Evolutionary conservation across 2,888 invertebrate species (phyloP), one percentile per base, ranked within the genome.

Genomic region (Spialia ferax): DNA sequence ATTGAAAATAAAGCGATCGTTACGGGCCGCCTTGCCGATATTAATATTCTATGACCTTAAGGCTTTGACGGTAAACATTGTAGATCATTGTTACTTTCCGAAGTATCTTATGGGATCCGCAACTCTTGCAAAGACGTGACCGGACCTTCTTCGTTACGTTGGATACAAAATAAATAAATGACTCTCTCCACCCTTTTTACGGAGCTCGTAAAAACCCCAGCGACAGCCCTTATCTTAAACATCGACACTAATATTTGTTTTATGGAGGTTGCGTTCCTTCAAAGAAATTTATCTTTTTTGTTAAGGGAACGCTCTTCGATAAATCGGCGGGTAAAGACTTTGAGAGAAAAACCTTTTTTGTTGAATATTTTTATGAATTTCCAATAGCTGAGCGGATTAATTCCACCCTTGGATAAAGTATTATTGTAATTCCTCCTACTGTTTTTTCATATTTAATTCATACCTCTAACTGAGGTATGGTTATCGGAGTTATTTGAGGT

Each of bases 241-340:
- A 79, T 78, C 78, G 78, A 80, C 81, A 81, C 80, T 84, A 82
- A 85, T 87, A 84, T 85, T 85, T 85, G 79, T 81, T 87, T 85
- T 86, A 86, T 82, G 80, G 79, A 79, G 80, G 81, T 75, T 68
- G 55, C 38, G 81, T 75, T 68, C 45, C 26, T 55, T 54, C 61
- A 52, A 48, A 61, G 63, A 64, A 63, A 63, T 65, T 68, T 63
- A 63, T 66, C 52, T 66, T 66, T 66, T 59, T 66, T 66, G 45
- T 52, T 60, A 20, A 22, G 32, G 35, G 45, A 45, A 54, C 13
- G 60, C 35, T 8, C 22, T 42, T 22, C 60, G 66, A 66, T 60
- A 66, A 65, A 26, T 57, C 42, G 20, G n/a, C 20, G 50, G 52
- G 50, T 54, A 54, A 54, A 35, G n/a, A 48, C 42, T 57, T 64